Base-by-base conservation (phyloP, 2,113 vertebrate genomes). In the Megaptera novaeangliae region DNA sequence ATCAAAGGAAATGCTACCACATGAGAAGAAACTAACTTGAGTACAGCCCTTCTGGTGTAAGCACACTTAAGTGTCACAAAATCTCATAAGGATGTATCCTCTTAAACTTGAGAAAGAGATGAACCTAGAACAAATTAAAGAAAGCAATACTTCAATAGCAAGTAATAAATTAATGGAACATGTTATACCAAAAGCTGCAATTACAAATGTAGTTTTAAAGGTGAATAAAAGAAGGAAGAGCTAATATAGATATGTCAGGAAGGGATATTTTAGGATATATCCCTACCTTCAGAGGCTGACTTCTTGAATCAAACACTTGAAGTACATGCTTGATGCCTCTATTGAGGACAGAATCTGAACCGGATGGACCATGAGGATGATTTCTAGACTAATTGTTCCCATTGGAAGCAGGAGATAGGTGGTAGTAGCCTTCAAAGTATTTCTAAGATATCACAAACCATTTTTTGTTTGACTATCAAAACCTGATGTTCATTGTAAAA, bases 1-100 rank as follows among this genome's bases (percentile, higher is more conserved):
- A 44, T 78, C 34, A 74, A 96, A 93, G 78, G 59, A 95, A 96
- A 96, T 63, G 36, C 31, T 52, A 68, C 64, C 27, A 77, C 25
- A 78, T 81, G 71, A 71, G 31, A 90, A 92, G 27, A 92, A 92
- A 86, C 14, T 17, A 92, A 78, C 7, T 66, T 63, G 18, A 63
- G 25, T 11, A 84, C 27, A 90, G 31, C 49, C 41, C 23, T 84
- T 89, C 36, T 84, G 36, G 27, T 91, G 7, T 36, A 52, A 15
- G 74, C 18, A 71, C 21, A 78, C 27, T 57, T 75, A 86, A 39
- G 21, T 21, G 41, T 59, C 78, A 84, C 63, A 90, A 78, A 97
- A 81, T 57, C 44, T 75, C 95, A 10, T 78, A 95, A 85, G 12
- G 29, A 95, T 25, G 5, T 68, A 82, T 49, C 29, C 17, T 46